Percentiles rank a stretch among this genome's conserved stretches.
Conservation (phyloP, 1,140 invertebrate genomes). For the Caenorhabditis briggsae region DNA sequence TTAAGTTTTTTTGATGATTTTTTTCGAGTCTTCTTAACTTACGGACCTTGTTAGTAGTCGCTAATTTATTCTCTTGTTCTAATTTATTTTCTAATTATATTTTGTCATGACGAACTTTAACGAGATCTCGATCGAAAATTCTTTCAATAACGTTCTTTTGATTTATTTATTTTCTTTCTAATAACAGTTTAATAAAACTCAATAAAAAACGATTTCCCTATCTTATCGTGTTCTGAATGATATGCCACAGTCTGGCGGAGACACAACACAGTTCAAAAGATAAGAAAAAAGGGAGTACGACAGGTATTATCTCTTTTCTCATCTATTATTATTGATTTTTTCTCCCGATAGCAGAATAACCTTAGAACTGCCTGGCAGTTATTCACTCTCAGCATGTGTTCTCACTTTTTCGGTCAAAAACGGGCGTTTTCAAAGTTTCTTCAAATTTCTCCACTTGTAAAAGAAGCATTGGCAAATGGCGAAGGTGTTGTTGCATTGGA, state of each 20-base stretch:
- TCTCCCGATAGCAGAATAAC: background rate
- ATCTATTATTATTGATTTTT: constrained; percentile 27
- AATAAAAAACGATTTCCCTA: background rate
- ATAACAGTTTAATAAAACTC: background rate
- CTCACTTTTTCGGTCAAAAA: background rate
- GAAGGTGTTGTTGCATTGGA: constrained; percentile 88
- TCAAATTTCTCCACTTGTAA: constrained; percentile 37
- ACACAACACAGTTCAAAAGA: background rate
- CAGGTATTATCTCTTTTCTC: constrained; percentile 23
- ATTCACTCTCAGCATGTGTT: background rate
- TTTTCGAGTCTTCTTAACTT: background rate
- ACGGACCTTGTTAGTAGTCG: too few relatives aligned
- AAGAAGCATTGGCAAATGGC: constrained; percentile 29
- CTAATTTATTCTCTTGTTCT: background rate
- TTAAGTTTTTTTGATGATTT: background rate
- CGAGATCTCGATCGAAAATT: constrained; percentile 49
- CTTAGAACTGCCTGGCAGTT: background rate
- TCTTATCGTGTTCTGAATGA: constrained; percentile 11
- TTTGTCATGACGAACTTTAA: constrained; percentile 24
- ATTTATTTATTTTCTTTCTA: background rate
- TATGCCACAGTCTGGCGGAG: background rate
- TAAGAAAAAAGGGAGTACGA: constrained; percentile 29
- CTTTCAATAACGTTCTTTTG: background rate
- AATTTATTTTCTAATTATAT: background rate
- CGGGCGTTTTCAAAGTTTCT: constrained; percentile 41